phyloP scores from a whole-genome alignment of 2,888 invertebrate genomes.

The Agrotis segetum region DNA sequence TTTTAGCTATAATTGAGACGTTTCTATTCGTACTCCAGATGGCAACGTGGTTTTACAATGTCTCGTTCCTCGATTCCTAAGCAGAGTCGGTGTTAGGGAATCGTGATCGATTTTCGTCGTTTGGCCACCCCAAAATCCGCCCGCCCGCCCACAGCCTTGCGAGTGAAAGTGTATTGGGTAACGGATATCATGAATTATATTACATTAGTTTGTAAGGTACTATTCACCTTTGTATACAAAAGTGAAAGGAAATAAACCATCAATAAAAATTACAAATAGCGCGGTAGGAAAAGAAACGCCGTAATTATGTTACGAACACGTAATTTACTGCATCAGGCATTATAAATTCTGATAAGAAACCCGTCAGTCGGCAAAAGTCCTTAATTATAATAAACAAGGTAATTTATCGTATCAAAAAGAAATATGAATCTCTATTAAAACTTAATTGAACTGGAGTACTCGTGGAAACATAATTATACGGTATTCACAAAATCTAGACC shows the following conservation, averaged over 20 bases:
- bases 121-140: conserved; percentile 45
- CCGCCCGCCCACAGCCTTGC: conserved; percentile 22
- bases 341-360: background rate
- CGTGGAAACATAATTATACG: background rate
- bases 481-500: background rate
- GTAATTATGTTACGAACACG: background rate
- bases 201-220: conserved; percentile 37
- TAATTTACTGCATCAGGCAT: background rate
- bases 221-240: background rate
- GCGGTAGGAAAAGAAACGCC: background rate
- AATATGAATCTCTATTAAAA: background rate
- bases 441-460: background rate
- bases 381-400: conserved; percentile 3
- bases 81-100: conserved; percentile 50
- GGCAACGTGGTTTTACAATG: conserved; percentile 19
- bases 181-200: conserved; percentile 49
- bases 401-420: background rate
- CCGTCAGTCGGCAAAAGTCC: background rate
- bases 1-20: background rate
- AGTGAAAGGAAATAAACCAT: conserved; percentile 2
- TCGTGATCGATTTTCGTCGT: conserved; percentile 67
- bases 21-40: background rate
- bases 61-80: conserved; percentile 10
- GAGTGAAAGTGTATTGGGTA: conserved; percentile 41
- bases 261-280: background rate